Evolutionary conservation across 2,888 invertebrate genomes (phyloP).

Genomic region (Hyposoter dolosus): DNA sequence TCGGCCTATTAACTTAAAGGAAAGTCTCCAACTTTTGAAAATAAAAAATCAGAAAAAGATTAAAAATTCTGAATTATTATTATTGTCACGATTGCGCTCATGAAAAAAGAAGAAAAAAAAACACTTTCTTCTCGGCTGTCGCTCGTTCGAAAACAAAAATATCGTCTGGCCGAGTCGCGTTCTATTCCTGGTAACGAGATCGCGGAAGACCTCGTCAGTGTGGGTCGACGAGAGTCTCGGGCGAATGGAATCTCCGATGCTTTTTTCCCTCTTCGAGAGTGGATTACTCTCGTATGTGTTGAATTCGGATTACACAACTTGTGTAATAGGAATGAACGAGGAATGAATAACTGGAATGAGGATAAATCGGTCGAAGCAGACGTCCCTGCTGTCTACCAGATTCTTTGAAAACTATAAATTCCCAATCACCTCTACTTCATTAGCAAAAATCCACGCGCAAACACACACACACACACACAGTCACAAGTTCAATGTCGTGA

Average conservation of each 20-base stretch:
- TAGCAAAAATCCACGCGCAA: background rate
- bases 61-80: constrained; percentile 8
- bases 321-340: constrained; percentile 39
- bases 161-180: constrained; percentile 63
- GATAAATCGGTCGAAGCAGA: constrained; percentile 43
- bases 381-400: background rate
- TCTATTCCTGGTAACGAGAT: constrained; percentile 68
- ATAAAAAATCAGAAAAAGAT: background rate
- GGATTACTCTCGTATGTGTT: constrained; percentile 37
- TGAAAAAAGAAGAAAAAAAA: constrained; percentile 34
- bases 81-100: background rate
- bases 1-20: constrained; percentile 38
- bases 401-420: background rate
- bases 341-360: background rate
- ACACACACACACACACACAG: background rate
- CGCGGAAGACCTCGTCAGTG: constrained; percentile 59
- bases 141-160: constrained; percentile 63
- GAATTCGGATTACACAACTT: constrained; percentile 65
- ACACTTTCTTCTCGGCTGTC: constrained; percentile 33
- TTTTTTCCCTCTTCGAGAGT: constrained; percentile 36
- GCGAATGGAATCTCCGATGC: constrained; percentile 48
- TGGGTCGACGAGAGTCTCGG: constrained; percentile 27
- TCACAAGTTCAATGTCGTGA: background rate
- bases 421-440: background rate
- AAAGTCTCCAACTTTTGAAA: background rate